Conservation (phyloP, 30 jellyfish, hydroid and myxozoan genomes). For the Cassiopea xamachana region DNA sequence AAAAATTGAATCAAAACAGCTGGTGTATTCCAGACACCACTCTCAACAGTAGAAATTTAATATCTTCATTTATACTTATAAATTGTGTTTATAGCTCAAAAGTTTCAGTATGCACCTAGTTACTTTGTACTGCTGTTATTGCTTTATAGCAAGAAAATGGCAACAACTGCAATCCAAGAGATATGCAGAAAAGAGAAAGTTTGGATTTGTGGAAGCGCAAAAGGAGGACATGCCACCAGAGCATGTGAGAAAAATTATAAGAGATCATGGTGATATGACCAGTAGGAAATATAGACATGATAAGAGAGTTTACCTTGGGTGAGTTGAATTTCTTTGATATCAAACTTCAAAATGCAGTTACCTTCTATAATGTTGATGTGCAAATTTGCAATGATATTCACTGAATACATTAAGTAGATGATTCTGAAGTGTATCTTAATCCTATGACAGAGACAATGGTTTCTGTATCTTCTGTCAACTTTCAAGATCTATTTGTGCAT, state of each 20-base stretch:
- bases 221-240: constrained; percentile 99
- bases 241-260: constrained; percentile 95
- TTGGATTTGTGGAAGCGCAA: constrained; percentile 99
- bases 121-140: neutral
- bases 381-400: too few relatives aligned
- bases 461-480: too few relatives aligned
- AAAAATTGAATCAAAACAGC: too few relatives aligned
- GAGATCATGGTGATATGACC: constrained; percentile 99
- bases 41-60: too few relatives aligned
- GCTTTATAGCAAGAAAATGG: constrained; percentile 94
- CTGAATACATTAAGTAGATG: too few relatives aligned
- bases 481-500: too few relatives aligned
- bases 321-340: neutral
- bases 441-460: too few relatives aligned
- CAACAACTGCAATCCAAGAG: constrained; percentile 96
- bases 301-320: constrained; percentile 99
- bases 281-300: constrained; percentile 97
- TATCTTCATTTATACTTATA: too few relatives aligned
- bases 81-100: too few relatives aligned
- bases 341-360: neutral
- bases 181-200: constrained; percentile 97
- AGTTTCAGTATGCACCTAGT: neutral
- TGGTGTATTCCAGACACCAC: too few relatives aligned
- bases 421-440: too few relatives aligned
- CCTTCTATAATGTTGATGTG: neutral